These are phyloP conservation scores for Stichopus chloronotus DNA, from an alignment of 35 echinoderm and acorn worm genomes.

Conservation along the genomic window DNA sequence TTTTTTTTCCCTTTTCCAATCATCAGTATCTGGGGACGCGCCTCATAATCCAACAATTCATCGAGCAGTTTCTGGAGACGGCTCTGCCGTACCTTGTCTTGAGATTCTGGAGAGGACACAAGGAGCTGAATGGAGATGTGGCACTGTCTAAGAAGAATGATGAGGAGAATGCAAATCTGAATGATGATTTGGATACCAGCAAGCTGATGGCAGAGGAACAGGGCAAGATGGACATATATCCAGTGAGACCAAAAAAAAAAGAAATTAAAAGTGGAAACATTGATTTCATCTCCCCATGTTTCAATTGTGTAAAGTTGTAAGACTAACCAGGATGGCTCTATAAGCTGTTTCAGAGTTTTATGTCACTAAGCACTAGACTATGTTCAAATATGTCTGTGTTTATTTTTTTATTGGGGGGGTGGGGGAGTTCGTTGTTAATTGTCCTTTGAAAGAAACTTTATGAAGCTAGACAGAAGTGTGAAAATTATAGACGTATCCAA, in stretches of 20 bases:
- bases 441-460: too few relatives aligned
- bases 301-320: too few relatives aligned
- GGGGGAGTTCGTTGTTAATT: too few relatives aligned
- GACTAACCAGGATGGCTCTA: too few relatives aligned
- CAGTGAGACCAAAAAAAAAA: slow-evolving; percentile 49
- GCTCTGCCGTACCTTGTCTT: slow-evolving; percentile 84
- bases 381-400: too few relatives aligned
- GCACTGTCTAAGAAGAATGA: slow-evolving; percentile 67
- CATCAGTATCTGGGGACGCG: slow-evolving; percentile 83
- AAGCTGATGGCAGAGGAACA: slow-evolving; percentile 69
- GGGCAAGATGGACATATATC: slow-evolving; percentile 89
- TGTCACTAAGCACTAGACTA: too few relatives aligned
- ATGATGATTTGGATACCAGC: slow-evolving; percentile 11
- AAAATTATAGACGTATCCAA: too few relatives aligned
- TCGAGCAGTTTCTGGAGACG: slow-evolving; percentile 89
- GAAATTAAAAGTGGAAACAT: background rate
- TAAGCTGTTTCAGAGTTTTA: too few relatives aligned
- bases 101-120: slow-evolving; percentile 76
- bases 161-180: slow-evolving; percentile 30
- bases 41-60: slow-evolving; percentile 85
- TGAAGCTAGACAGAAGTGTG: too few relatives aligned
- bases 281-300: background rate
- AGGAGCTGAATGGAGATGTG: slow-evolving; percentile 59
- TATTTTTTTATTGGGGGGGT: too few relatives aligned
- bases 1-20: background rate